phyloP scores from a whole-genome alignment of 2,888 invertebrate genomes.

The Odiellus spinosus region DNA sequence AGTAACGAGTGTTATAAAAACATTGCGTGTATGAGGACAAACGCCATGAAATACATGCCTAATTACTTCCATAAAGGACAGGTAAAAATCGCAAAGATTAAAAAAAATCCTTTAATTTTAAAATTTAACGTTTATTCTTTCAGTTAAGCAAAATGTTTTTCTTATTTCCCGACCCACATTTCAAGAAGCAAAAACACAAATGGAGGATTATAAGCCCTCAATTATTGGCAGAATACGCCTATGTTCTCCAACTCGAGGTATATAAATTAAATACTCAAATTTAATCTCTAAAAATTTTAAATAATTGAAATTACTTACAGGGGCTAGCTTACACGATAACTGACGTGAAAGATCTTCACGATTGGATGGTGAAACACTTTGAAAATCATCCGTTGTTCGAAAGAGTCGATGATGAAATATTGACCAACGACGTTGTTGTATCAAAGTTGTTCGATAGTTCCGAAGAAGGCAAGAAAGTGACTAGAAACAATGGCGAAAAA shows the following conservation, averaged over 20 bases:
- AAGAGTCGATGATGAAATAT: constrained; percentile 50
- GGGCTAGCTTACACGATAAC: constrained; percentile 90
- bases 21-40: constrained; percentile 83
- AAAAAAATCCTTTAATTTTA: background rate
- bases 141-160: constrained; percentile 94
- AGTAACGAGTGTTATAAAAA: constrained; percentile 70
- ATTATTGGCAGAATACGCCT: constrained; percentile 91
- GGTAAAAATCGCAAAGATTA: constrained; percentile 34
- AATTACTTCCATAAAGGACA: constrained; percentile 91
- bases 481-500: constrained; percentile 83
- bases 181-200: constrained; percentile 95
- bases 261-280: constrained; percentile 22
- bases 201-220: constrained; percentile 94
- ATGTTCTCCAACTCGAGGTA: constrained; percentile 67
- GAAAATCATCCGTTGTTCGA: constrained; percentile 76
- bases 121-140: constrained; percentile 25
- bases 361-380: constrained; percentile 93
- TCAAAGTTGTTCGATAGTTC: constrained; percentile 77
- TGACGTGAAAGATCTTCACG: constrained; percentile 89
- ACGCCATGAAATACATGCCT: constrained; percentile 98
- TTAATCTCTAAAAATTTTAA: too few relatives aligned
- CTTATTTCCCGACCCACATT: constrained; percentile 97
- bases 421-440: constrained; percentile 65
- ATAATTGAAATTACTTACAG: constrained; percentile 34
- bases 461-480: constrained; percentile 96